Base-by-base conservation (phyloP, 2,888 invertebrate species). In the Augochlorella aurata region DNA sequence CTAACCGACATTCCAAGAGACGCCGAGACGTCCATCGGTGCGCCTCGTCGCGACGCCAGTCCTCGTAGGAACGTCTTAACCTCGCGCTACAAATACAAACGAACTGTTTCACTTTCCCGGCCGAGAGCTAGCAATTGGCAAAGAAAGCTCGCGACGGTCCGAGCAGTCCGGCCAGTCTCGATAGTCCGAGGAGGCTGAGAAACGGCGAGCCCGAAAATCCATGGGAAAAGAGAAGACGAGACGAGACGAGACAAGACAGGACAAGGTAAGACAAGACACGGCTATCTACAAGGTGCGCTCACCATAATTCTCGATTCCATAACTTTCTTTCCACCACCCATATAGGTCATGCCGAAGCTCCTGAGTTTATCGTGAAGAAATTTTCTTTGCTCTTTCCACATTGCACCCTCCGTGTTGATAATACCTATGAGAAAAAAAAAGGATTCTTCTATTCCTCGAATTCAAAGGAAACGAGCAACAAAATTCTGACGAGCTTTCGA, bases 301-400 rank as follows among this genome's bases (percentile, higher is more conserved):
- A 97, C 97, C 97, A 97, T 97, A 90, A 98, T 98, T 93, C 97
- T 95, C 81, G 95, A 95, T 94, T 98, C 97, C 97, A 98, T 97
- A 90, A 96, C 95, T 91, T 96, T 96, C 93, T 97, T 97, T 86
- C 97, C 97, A 86, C 95, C 95, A 73, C 97, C 97, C 94, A 97
- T 95, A 93, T 97, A 97, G 79, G 97, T 97, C 97, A 98, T 97
- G 74, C 98, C 98, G 90, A 98, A 97, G 89, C 96, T 96, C 29
- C 98, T 95, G 2, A 98, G 95, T 89, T 97, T 97, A 88, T 97
- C 97, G 92, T 98, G 98, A 73, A 98, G 94, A 94, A 98, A 98
- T 86, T 96, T 95, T 80, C 98, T 95, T 93, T 98, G 98, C 90
- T 97, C 97, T 93, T 97, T 98, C 98, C 98, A 98, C 90, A 98